phyloP scores from a whole-genome alignment of 2,797 vertebrate genomes.

The Pachyuromys duprasi region DNA sequence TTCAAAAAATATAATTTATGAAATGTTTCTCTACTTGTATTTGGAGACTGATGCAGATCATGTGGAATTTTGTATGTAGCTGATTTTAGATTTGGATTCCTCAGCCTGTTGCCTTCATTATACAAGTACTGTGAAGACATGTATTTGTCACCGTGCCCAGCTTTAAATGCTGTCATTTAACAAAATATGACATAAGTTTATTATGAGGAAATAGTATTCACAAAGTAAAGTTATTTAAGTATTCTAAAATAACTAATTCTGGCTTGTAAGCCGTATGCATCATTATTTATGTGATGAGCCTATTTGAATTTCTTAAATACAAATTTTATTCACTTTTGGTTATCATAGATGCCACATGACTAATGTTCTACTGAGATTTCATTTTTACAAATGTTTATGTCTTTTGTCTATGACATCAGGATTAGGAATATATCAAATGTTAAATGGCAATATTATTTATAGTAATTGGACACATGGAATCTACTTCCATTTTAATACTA shows the following conservation, averaged over 20 bases:
- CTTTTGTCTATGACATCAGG: not conserved
- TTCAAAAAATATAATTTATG: conserved; percentile 67
- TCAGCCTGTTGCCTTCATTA: not conserved
- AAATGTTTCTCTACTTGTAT: not conserved
- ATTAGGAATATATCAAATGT: conserved; percentile 65
- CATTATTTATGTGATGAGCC: not conserved
- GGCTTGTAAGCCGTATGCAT: not conserved
- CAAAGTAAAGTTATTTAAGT: not conserved
- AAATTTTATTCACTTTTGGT: not conserved
- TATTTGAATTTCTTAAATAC: not conserved
- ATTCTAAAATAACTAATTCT: not conserved
- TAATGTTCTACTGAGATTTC: not conserved
- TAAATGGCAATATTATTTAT: conserved; percentile 53
- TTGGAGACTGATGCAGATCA: not conserved
- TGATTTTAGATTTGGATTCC: not conserved
- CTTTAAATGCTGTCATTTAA: not conserved
- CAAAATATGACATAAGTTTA: not conserved
- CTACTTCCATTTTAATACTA: conserved; percentile 77
- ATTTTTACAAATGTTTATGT: conserved; percentile 24
- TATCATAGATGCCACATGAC: not conserved
- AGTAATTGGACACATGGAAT: conserved; percentile 52
- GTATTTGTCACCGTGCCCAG: not conserved
- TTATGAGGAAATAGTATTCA: not conserved
- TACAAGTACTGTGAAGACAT: too few relatives aligned
- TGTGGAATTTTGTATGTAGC: not conserved